Percentiles rank a stretch among this genome's conserved stretches.
phyloP scores from a whole-genome alignment of 2,888 invertebrate species.

The Eledone cirrhosa region DNA sequence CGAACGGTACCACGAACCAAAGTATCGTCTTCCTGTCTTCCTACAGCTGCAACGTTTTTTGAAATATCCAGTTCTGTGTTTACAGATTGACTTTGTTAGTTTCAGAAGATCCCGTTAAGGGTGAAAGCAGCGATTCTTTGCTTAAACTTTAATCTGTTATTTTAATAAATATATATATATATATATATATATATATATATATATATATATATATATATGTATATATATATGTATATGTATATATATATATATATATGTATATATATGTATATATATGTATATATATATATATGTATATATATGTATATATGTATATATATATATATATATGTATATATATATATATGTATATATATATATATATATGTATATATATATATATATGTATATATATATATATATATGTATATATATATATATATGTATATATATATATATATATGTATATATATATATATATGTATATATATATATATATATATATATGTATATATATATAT shows the following conservation, averaged over 20 bases:
- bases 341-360: neutral
- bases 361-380: neutral
- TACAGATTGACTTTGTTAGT: too few relatives aligned
- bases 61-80: too few relatives aligned
- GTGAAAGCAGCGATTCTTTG: too few relatives aligned
- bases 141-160: too few relatives aligned
- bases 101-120: too few relatives aligned
- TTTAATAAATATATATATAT: conserved; percentile 1
- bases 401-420: too few relatives aligned
- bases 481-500: too few relatives aligned
- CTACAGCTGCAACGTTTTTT: too few relatives aligned
- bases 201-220: conserved; percentile 2
- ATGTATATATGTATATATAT: conserved; percentile 2
- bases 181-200: conserved; percentile 6
- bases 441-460: too few relatives aligned
- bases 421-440: too few relatives aligned
- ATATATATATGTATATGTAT: neutral
- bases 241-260: neutral
- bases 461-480: too few relatives aligned
- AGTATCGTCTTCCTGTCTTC: neutral
- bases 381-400: conserved; percentile 1
- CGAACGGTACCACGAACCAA: neutral
- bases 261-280: neutral
- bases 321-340: conserved; percentile 2
- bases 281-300: neutral